These are phyloP conservation scores for Lasiurus borealis DNA, from an alignment of 2,113 vertebrate genomes.

Conservation along the genomic window DNA sequence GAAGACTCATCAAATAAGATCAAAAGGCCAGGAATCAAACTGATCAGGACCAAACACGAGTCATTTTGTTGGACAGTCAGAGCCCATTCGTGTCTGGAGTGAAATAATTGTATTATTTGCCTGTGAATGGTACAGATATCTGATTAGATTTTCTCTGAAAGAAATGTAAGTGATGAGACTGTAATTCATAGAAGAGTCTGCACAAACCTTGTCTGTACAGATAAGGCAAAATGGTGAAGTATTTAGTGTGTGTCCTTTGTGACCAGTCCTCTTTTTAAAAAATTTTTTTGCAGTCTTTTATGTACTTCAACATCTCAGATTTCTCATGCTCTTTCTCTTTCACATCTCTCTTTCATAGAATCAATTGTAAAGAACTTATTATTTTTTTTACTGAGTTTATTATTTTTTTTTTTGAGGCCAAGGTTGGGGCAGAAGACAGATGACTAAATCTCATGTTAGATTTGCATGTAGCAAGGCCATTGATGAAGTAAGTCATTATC, in stretches of 20 bases:
- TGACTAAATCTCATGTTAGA: neutral
- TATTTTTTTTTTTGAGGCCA: neutral
- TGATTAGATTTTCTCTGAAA: constrained; percentile 20
- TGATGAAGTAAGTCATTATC: neutral
- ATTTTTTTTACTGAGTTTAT: neutral
- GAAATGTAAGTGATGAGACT: neutral
- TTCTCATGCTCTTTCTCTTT: neutral
- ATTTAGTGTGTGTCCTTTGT: neutral
- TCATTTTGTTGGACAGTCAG: neutral
- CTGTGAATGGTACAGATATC: neutral
- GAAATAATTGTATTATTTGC: neutral
- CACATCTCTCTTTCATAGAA: neutral
- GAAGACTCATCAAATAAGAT: neutral
- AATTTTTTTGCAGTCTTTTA: neutral
- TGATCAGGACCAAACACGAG: neutral
- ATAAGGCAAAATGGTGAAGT: neutral
- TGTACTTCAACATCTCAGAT: neutral
- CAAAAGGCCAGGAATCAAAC: neutral
- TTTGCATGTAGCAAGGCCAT: neutral
- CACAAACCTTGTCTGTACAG: neutral
- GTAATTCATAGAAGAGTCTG: neutral
- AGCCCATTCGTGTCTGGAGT: neutral
- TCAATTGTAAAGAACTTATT: neutral
- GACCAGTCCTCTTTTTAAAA: neutral
- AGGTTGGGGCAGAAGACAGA: neutral